A percentile compares a stretch with the other conserved stretches of the same genome.
Evolutionary conservation across 2,888 invertebrate species (phyloP).

Genomic region (Drosophila seclusa): DNA sequence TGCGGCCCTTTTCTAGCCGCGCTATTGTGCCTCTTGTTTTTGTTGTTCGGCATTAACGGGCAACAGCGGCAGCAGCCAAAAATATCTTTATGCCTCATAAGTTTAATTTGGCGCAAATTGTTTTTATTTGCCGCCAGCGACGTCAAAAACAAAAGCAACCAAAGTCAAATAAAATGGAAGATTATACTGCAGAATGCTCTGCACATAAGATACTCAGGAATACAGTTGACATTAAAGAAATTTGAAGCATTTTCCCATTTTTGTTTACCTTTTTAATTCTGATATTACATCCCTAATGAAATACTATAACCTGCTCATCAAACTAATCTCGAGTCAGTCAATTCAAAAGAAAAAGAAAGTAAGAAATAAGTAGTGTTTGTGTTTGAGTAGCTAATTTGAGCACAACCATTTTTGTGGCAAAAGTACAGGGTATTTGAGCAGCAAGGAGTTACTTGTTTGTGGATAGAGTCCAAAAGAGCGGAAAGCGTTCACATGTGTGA

Average conservation of each 20-base stretch:
- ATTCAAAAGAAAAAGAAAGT: neutral
- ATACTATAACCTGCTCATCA: neutral
- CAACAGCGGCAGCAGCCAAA: constrained; percentile 67
- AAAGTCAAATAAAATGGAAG: constrained; percentile 37
- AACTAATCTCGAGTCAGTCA: neutral
- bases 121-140: constrained; percentile 74
- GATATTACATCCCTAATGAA: neutral
- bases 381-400: neutral
- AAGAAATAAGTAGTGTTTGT: neutral
- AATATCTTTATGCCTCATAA: constrained; percentile 82
- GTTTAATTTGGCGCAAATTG: constrained; percentile 81
- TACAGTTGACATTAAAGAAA: neutral
- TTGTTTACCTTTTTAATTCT: neutral
- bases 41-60: constrained; percentile 69
- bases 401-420: neutral
- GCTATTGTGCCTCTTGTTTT: constrained; percentile 27
- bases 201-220: neutral
- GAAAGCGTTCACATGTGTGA: constrained; percentile 50
- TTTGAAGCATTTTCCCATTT: neutral
- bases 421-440: constrained; percentile 21
- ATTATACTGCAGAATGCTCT: constrained; percentile 31
- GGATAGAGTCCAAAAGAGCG: constrained; percentile 9
- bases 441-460: constrained; percentile 14
- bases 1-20: constrained; percentile 36
- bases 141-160: constrained; percentile 64